These are phyloP conservation scores for Brachymystax lenok DNA, from an alignment of 2,797 vertebrate genomes.

Conservation along the genomic window DNA sequence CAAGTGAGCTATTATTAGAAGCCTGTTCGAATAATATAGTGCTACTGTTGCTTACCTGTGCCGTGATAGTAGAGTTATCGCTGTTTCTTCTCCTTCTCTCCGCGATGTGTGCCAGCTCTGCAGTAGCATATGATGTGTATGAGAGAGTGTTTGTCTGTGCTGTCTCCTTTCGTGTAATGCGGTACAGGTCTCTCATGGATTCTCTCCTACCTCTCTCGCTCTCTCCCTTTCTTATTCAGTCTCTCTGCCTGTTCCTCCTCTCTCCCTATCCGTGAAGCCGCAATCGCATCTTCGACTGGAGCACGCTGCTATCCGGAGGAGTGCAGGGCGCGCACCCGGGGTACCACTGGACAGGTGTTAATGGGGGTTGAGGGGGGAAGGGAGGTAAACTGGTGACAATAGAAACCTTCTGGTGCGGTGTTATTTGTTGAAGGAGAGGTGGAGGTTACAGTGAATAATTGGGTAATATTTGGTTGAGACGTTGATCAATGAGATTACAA, in stretches of 20 bases:
- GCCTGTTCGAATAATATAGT: neutral
- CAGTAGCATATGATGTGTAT: conserved; percentile 40
- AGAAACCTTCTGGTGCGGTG: neutral
- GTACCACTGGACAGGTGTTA: conserved; percentile 42
- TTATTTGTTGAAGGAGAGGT: neutral
- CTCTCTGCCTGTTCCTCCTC: conserved; percentile 30
- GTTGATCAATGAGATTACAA: no score
- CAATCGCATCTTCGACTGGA: conserved; percentile 5
- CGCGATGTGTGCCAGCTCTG: conserved; percentile 46
- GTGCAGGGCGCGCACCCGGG: conserved; percentile 23
- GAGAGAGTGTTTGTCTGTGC: neutral
- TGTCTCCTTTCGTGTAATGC: conserved; percentile 35
- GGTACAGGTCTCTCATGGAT: conserved; percentile 37
- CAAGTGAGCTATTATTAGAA: conserved; percentile 27
- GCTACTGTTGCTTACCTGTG: conserved; percentile 60
- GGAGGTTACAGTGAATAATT: neutral
- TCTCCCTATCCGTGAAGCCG: conserved; percentile 27
- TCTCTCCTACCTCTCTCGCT: conserved; percentile 32
- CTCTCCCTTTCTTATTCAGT: neutral
- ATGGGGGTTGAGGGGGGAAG: conserved; percentile 4
- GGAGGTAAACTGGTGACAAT: neutral
- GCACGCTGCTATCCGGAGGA: neutral
- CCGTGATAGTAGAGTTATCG: conserved; percentile 17
- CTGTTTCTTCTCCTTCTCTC: conserved; percentile 32
- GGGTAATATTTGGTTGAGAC: no score